Evolutionary conservation across 2,113 vertebrate species (phyloP), one percentile per base, ranked within the genome.

Genomic region (Cololabis saira): DNA sequence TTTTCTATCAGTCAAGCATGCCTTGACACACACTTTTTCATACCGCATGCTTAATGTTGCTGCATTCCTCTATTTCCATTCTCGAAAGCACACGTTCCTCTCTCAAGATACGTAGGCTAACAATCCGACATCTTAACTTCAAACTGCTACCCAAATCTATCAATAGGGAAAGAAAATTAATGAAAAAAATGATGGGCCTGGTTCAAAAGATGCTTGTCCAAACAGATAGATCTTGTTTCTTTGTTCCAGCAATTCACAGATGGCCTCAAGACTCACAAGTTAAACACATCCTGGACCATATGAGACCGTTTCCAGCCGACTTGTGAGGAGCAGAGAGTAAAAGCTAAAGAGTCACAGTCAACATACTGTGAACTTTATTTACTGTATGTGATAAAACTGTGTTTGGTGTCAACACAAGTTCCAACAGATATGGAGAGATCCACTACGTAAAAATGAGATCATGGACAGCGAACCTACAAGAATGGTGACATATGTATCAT

Each of bases 261-360:
- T 85, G 87, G 87, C 71, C 19, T 64, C 51, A 70, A 86, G 66
- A 83, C 59, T 72, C 59, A 49, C 65, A 73, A 80, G 76, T 80
- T 71, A 83, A 81, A 87, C 69, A 89, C 44, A 24, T 73, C 56
- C 65, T 67, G 54, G 80, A 82, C 78, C 75, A 78, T 78, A 69
- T 71, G 81, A 81, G 74, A 80, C 74, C 56, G 57, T 27, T 27
- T 27, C 62, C 48, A 74, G 72, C 30, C 22, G 21, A 61, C 40
- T 75, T 62, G 19, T 58, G 47, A 40, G 45, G 40, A 33, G 30
- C 27, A 70, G 9, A 5, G 19, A 56, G 12, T 57, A 43, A 6
- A 72, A 42, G 61, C 21, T 74, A 24, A 41, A 67, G 14, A 43
- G 16, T 22, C 19, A 41, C n/a, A 16, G 17, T 1, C 15, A 66